Percentiles rank a stretch among this genome's conserved stretches.
Evolutionary conservation across 1,140 invertebrate species (phyloP).

Genomic region (Platorchestia sp.): DNA sequence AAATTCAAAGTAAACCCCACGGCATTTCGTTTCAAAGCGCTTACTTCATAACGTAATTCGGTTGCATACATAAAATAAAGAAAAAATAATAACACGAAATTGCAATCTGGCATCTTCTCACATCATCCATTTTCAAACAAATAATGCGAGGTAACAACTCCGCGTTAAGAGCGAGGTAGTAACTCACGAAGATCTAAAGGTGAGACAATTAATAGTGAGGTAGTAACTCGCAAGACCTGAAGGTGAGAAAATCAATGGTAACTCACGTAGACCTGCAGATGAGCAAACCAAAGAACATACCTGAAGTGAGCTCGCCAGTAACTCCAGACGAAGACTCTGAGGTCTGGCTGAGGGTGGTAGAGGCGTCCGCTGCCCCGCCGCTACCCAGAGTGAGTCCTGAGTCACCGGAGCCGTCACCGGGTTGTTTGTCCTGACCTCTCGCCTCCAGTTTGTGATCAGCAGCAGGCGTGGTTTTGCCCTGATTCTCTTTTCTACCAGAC

Average conservation of each 20-base stretch:
- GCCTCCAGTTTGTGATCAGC: not conserved
- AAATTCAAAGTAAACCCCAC: too few relatives aligned
- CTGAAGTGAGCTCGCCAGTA: slow-evolving; percentile 16
- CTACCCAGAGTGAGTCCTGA: not conserved
- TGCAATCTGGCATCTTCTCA: too few relatives aligned
- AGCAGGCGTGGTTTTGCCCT: not conserved
- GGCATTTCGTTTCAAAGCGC: too few relatives aligned
- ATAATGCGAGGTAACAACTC: too few relatives aligned
- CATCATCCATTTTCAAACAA: too few relatives aligned
- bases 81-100: too few relatives aligned
- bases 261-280: not conserved
- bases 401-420: not conserved
- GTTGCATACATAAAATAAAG: too few relatives aligned
- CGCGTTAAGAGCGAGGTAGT: too few relatives aligned
- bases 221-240: too few relatives aligned
- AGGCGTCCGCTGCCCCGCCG: not conserved
- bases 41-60: too few relatives aligned
- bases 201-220: too few relatives aligned
- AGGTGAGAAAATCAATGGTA: not conserved
- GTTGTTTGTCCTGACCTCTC: not conserved
- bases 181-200: not conserved
- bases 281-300: not conserved
- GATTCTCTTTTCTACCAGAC: not conserved
- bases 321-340: slow-evolving; percentile 11
- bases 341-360: slow-evolving; percentile 22